phyloP scores from a whole-genome alignment of 2,113 vertebrate species.

The Philantomba maxwellii region DNA sequence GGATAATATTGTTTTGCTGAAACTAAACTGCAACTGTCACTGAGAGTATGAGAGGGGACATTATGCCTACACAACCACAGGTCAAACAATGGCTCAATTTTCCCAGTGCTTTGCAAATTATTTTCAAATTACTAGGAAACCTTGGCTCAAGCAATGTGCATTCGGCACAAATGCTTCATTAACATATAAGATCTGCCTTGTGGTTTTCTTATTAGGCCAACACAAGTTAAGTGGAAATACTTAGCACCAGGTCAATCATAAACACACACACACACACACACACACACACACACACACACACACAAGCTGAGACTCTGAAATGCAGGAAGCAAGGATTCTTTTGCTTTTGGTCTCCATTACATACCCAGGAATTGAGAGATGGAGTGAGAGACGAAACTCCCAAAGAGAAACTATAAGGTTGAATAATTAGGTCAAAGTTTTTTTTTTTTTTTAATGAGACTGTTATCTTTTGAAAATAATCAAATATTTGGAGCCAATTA shows the following conservation, averaged over 20 bases:
- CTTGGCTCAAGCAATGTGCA: conserved; percentile 27
- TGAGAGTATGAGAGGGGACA: conserved; percentile 1
- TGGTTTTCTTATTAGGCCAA: conserved; percentile 49
- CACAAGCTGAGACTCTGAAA: neutral
- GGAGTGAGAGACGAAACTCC: neutral
- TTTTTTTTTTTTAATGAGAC: neutral
- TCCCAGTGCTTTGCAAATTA: conserved; percentile 53
- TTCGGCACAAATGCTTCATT: conserved; percentile 53
- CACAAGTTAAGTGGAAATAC: conserved; percentile 30
- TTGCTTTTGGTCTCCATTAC: neutral
- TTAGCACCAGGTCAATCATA: neutral
- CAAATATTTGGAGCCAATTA: conserved; percentile 30
- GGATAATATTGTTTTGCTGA: conserved; percentile 50
- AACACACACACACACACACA: neutral
- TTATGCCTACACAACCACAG: conserved; percentile 29
- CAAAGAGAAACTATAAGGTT: neutral
- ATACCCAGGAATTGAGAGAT: neutral
- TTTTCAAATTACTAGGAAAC: conserved; percentile 57
- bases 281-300: neutral
- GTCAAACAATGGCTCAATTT: conserved; percentile 53
- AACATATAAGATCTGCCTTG: conserved; percentile 49
- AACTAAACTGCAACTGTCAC: conserved; percentile 11
- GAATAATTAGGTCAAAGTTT: neutral
- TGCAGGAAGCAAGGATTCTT: neutral
- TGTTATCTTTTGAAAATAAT: conserved; percentile 24